phyloP scores from a whole-genome alignment of 1,140 invertebrate species.

The Paraescarpia echinospica region DNA sequence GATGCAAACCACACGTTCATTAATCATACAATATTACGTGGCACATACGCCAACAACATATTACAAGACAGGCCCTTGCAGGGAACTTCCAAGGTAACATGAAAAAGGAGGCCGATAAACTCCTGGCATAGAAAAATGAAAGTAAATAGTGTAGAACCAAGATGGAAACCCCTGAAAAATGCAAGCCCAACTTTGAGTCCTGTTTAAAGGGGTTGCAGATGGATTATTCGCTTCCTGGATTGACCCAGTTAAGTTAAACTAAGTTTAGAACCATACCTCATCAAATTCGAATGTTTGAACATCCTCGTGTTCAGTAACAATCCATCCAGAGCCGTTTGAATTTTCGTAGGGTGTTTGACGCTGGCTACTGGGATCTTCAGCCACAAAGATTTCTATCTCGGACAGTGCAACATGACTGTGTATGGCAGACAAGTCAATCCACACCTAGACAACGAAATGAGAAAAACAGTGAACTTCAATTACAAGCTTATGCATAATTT shows the following conservation, averaged over 20 bases:
- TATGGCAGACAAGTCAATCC: neutral
- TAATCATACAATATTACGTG: neutral
- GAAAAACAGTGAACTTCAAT: neutral
- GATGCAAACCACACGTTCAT: neutral
- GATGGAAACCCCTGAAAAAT: too few species aligned
- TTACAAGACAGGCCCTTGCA: neutral
- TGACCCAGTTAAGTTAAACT: too few species aligned
- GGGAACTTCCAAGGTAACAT: too few species aligned
- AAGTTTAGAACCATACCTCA: neutral
- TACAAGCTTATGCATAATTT: neutral
- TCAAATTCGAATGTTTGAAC: neutral
- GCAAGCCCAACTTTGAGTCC: too few species aligned
- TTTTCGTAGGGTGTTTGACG: slow-evolving; percentile 32
- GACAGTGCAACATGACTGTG: slow-evolving; percentile 30
- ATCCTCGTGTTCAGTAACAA: slow-evolving; percentile 6
- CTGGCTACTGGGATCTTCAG: slow-evolving; percentile 38
- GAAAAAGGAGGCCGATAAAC: too few species aligned
- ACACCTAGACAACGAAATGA: neutral
- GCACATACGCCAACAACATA: neutral
- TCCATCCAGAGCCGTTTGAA: slow-evolving; percentile 12
- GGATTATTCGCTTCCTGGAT: too few species aligned
- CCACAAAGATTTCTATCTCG: slow-evolving; percentile 40
- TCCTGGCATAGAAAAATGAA: too few species aligned
- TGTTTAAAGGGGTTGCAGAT: too few species aligned
- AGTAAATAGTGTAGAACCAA: too few species aligned